Conservation (phyloP, 30 jellyfish, hydroid and myxozoan genomes). For the Pelagia noctiluca region DNA sequence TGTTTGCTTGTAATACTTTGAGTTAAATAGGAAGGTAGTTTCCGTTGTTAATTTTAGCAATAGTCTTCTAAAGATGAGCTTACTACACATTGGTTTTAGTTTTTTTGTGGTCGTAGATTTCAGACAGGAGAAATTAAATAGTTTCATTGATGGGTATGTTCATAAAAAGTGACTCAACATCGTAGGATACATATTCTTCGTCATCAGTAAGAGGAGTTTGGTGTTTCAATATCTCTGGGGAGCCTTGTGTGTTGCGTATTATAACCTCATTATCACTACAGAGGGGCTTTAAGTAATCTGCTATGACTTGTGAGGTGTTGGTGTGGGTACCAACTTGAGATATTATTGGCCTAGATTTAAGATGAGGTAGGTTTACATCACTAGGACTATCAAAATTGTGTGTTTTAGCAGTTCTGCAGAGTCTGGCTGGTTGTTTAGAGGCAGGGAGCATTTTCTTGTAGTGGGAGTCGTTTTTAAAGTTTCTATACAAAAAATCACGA, state of each 20-base stretch:
- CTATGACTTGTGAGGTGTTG: conserved; percentile 49
- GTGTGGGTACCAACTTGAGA: conserved; percentile 10
- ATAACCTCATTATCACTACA: too few species aligned
- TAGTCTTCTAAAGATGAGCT: too few species aligned
- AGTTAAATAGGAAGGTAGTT: background rate
- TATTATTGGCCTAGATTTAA: conserved; percentile 24
- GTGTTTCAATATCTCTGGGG: too few species aligned
- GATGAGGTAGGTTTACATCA: conserved; percentile 21
- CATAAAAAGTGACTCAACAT: conserved; percentile 51
- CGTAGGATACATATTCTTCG: conserved; percentile 41
- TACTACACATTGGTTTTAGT: too few species aligned
- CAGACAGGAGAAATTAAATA: background rate
- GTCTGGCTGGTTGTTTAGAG: conserved; percentile 14
- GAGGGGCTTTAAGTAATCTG: conserved; percentile 31
- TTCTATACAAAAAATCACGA: conserved; percentile 18
- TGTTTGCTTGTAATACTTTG: too few species aligned
- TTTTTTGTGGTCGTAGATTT: too few species aligned
- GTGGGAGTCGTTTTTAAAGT: conserved; percentile 8
- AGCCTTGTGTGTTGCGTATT: too few species aligned
- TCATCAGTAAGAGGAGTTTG: conserved; percentile 21
- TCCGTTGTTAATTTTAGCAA: background rate
- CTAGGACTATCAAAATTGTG: conserved; percentile 11
- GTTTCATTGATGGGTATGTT: conserved; percentile 27
- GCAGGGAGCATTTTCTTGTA: conserved; percentile 11
- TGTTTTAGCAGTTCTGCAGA: conserved; percentile 9